These are phyloP conservation scores for Acrocephalus scirpaceus DNA, from an alignment of 2,797 vertebrate species.

Conservation along the genomic window DNA sequence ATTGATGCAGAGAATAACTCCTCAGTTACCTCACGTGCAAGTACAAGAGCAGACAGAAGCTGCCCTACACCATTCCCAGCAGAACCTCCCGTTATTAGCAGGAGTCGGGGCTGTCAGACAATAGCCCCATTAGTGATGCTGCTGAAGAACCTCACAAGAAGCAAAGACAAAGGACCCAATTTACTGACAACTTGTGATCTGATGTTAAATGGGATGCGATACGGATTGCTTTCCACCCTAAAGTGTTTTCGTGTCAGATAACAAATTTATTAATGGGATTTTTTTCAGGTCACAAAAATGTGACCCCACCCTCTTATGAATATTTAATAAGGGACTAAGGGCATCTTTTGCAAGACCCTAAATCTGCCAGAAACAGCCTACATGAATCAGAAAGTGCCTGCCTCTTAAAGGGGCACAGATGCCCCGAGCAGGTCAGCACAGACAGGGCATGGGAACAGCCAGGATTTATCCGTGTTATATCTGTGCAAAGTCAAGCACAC, in stretches of 20 bases:
- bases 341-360: slow-evolving; percentile 64
- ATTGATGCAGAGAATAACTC: background rate
- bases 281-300: slow-evolving; percentile 73
- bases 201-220: slow-evolving; percentile 50
- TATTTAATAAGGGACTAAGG: slow-evolving; percentile 73
- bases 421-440: background rate
- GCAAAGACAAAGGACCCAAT: slow-evolving; percentile 56
- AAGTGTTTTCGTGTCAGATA: slow-evolving; percentile 72
- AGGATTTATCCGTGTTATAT: fast-evolving
- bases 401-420: slow-evolving; percentile 62
- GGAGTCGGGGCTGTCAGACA: slow-evolving; percentile 15
- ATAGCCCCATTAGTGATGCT: slow-evolving; percentile 16
- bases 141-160: slow-evolving; percentile 24
- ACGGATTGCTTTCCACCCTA: slow-evolving; percentile 33
- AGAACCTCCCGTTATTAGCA: background rate
- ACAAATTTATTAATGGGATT: slow-evolving; percentile 77
- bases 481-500: background rate
- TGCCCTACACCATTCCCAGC: background rate
- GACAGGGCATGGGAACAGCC: background rate
- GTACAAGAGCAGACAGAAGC: background rate
- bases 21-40: background rate
- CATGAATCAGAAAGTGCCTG: slow-evolving; percentile 32
- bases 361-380: slow-evolving; percentile 63
- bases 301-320: slow-evolving; percentile 78
- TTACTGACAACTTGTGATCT: slow-evolving; percentile 53